Percentiles rank a stretch among this genome's conserved stretches.
Conservation (phyloP, 2,888 invertebrate species). For the Acleris emargana region DNA sequence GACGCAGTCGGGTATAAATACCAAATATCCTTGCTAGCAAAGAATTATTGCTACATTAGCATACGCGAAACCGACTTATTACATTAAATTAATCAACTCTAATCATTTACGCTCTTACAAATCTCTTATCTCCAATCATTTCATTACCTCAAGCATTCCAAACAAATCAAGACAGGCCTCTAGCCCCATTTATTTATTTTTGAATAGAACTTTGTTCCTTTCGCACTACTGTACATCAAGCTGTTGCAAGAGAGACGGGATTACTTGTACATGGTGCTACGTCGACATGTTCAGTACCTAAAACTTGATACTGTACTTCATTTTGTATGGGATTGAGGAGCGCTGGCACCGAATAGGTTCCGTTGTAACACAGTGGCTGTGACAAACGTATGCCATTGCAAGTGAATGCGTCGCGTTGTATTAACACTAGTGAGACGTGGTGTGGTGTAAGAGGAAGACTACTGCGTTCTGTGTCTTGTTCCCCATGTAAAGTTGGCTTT, state of each 20-base stretch:
- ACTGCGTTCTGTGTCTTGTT: no score
- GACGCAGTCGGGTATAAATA: no score
- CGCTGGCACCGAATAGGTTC: no score
- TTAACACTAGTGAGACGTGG: slow-evolving; percentile 26
- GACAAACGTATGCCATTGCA: slow-evolving; percentile 40
- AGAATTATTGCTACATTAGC: background rate
- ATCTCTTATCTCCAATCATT: slow-evolving; percentile 39
- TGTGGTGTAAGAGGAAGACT: background rate
- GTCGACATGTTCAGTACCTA: background rate
- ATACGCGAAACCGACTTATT: background rate
- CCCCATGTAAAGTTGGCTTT: no score
- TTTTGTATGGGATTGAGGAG: no score
- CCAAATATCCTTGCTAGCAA: background rate
- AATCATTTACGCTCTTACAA: slow-evolving; percentile 48
- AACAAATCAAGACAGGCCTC: slow-evolving; percentile 16
- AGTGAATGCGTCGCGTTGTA: slow-evolving; percentile 35
- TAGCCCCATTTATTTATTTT: background rate
- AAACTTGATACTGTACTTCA: no score
- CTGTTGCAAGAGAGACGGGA: background rate
- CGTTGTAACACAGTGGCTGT: slow-evolving; percentile 23
- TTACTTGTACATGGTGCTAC: background rate
- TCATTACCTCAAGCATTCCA: slow-evolving; percentile 6
- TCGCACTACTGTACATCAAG: background rate
- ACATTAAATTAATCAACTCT: slow-evolving; percentile 9
- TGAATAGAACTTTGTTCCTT: background rate